These are phyloP conservation scores for Heteromyza rotundicornis DNA, from an alignment of 2,888 invertebrate species.

Conservation along the genomic window DNA sequence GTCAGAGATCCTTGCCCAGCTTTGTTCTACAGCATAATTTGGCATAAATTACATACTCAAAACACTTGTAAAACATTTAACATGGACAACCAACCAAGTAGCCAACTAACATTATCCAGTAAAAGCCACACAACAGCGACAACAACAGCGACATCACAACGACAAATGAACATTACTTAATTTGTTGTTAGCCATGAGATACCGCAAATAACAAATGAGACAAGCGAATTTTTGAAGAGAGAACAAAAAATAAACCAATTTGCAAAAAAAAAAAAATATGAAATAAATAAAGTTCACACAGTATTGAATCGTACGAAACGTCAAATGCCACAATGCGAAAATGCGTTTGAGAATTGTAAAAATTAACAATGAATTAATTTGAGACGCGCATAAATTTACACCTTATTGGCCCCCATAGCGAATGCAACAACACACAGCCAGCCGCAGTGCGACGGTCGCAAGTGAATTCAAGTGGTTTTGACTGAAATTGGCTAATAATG, in stretches of 20 bases:
- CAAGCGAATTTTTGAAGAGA: not conserved
- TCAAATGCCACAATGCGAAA: not conserved
- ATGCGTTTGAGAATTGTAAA: not conserved
- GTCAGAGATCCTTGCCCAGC: too few relatives aligned
- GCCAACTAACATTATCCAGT: too few relatives aligned
- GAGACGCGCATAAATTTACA: conserved; percentile 55
- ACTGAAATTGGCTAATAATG: too few relatives aligned
- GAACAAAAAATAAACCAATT: not conserved
- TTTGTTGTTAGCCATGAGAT: conserved; percentile 36
- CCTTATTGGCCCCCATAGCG: conserved; percentile 60
- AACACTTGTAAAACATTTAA: too few relatives aligned
- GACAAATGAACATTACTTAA: conserved; percentile 27
- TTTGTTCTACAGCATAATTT: too few relatives aligned
- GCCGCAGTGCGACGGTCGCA: conserved; percentile 11
- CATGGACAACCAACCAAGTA: too few relatives aligned
- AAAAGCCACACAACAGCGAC: too few relatives aligned
- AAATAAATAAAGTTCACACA: not conserved
- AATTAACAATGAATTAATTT: conserved; percentile 4
- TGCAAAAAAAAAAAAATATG: not conserved
- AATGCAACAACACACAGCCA: conserved; percentile 22
- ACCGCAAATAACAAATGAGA: conserved; percentile 6
- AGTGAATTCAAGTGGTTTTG: too few relatives aligned
- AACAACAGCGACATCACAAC: too few relatives aligned
- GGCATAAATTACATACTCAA: too few relatives aligned
- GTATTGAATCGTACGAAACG: not conserved